Evolutionary conservation across 2,113 vertebrate species (phyloP).

Genomic region (Daboia siamensis): DNA sequence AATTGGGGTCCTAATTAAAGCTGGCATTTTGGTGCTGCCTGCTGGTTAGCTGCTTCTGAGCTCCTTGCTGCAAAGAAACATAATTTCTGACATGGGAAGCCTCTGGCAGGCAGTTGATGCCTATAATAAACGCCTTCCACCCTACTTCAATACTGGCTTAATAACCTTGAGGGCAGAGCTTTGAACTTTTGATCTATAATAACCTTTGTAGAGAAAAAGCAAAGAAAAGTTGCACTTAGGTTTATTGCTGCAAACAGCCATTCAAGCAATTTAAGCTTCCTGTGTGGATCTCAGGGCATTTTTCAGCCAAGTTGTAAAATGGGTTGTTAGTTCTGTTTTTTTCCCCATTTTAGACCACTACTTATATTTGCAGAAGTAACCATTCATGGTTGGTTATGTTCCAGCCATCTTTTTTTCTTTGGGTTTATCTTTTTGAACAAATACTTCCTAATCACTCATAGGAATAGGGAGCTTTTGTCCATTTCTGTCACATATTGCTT

Average conservation of each 20-base stretch:
- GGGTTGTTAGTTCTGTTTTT: background rate
- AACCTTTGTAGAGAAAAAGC: background rate
- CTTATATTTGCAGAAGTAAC: background rate
- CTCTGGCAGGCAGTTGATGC: background rate
- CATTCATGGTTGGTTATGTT: background rate
- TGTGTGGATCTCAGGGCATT: background rate
- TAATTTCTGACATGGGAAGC: background rate
- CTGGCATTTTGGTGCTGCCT: slow-evolving; percentile 3
- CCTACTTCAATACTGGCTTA: slow-evolving; percentile 4
- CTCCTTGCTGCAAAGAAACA: slow-evolving; percentile 21
- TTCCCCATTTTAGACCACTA: background rate
- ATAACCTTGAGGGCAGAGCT: background rate
- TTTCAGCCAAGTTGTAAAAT: background rate
- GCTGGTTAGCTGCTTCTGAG: slow-evolving; percentile 7
- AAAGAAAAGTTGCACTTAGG: background rate
- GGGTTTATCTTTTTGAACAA: background rate
- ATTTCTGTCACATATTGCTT: background rate
- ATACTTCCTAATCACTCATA: background rate
- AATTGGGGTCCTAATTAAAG: slow-evolving; percentile 14
- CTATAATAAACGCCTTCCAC: background rate
- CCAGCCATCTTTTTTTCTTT: too few species aligned
- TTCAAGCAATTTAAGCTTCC: background rate
- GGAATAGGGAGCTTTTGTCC: background rate
- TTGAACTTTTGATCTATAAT: slow-evolving; percentile 6
- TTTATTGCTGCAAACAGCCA: background rate